phyloP scores from a whole-genome alignment of 2,797 vertebrate species.

The Carcharodon carcharias region DNA sequence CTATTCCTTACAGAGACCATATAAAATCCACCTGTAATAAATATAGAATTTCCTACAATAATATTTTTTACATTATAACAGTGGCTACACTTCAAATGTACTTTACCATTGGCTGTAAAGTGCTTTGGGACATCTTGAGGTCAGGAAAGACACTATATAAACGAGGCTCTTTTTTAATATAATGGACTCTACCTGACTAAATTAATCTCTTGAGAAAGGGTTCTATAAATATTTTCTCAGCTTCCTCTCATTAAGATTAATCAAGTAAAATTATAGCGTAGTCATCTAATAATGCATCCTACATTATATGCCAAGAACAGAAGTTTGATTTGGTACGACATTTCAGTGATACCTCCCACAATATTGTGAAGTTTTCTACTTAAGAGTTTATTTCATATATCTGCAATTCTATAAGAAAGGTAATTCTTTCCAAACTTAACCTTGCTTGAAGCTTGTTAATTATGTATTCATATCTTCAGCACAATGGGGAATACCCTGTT shows the following conservation, averaged over 20 bases:
- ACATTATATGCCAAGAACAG: background rate
- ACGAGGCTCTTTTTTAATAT: background rate
- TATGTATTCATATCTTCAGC: background rate
- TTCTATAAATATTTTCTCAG: background rate
- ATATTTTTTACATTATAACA: background rate
- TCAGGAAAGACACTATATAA: background rate
- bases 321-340: background rate
- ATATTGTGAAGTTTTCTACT: background rate
- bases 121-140: background rate
- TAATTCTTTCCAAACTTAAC: background rate
- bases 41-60: background rate
- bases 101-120: background rate
- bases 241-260: background rate
- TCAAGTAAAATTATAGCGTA: background rate
- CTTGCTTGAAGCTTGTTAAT: conserved; percentile 12
- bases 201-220: background rate
- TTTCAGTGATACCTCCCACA: background rate
- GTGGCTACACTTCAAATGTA: background rate
- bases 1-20: background rate
- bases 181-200: background rate
- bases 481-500: background rate
- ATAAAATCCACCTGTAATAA: background rate
- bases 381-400: conserved; percentile 12
- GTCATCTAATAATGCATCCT: background rate
- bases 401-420: background rate